Conservation (phyloP, 1,140 invertebrate species). For the Nomia melanderi region DNA sequence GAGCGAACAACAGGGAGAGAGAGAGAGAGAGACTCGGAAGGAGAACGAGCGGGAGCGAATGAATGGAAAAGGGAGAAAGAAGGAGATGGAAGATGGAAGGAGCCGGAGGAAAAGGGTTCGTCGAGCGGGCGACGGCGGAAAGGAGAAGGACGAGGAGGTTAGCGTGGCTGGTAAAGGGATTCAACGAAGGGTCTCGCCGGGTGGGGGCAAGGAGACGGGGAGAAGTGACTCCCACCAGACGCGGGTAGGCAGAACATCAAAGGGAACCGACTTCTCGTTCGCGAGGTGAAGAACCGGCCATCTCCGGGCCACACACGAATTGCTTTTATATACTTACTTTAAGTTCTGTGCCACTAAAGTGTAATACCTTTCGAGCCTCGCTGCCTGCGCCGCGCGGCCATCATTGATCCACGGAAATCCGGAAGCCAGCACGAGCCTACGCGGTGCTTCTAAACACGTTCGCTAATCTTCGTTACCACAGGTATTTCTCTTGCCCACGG, state of each 20-base stretch:
- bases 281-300: slow-evolving; percentile 81
- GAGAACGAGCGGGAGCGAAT: not conserved
- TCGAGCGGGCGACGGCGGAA: slow-evolving; percentile 2
- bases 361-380: slow-evolving; percentile 57
- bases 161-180: slow-evolving; percentile 39
- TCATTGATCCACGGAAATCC: slow-evolving; percentile 24
- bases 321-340: slow-evolving; percentile 79
- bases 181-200: slow-evolving; percentile 54
- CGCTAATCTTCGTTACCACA: not conserved
- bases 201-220: slow-evolving; percentile 54
- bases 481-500: not conserved
- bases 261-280: slow-evolving; percentile 80
- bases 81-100: not conserved
- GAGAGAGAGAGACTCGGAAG: slow-evolving; percentile 20
- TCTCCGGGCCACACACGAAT: slow-evolving; percentile 81
- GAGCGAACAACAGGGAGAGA: not conserved
- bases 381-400: slow-evolving; percentile 19
- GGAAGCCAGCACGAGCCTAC: not conserved
- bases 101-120: slow-evolving; percentile 19
- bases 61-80: slow-evolving; percentile 2
- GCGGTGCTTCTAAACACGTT: not conserved
- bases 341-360: slow-evolving; percentile 71
- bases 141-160: slow-evolving; percentile 27
- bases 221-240: slow-evolving; percentile 70
- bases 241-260: slow-evolving; percentile 78